Base-by-base conservation (phyloP, 2,113 vertebrate species). In the Dicrurus megarhynchus region DNA sequence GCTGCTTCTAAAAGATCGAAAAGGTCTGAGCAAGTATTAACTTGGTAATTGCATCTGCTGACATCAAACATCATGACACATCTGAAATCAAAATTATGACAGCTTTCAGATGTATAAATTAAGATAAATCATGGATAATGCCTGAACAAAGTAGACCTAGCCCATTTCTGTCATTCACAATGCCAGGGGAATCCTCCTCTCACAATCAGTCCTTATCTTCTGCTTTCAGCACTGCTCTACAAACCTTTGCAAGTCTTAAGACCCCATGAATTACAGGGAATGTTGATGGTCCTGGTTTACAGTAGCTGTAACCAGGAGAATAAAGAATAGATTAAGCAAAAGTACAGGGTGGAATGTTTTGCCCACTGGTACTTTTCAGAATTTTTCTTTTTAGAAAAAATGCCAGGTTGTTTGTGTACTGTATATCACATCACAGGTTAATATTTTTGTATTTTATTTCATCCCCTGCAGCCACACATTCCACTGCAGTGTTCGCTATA, bases 381-480 rank as follows among this genome's bases (percentile, higher is more conserved):
- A 9, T 37, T 69, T 65, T 91, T 75, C 2, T 67, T 81, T 60
- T 57, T 3, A 5, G 17, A 21, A 26, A 33, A 55, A 37, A 17
- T 10, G 57, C 5, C 21, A 35, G 13, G 4, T 35, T 55, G 28
- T 65, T 53, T 91, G 32, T 77, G 52, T 9, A 80, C 41, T 49
- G 33, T 49, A 3, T 61, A 80, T 60, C 89, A 94, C 78, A 90
- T 35, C 49, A 69, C 42, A 80, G 77, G 64, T 81, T 96, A 95
- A 70, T 90, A 91, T n/a, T 75, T 90, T 61, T 64, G 69, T 53
- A 68, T 93, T 91, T 84, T 57, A 94, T 76, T 95, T 86, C 68
- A 76, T 71, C 93, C 95, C 98, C 95, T 82, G 83, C 42, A 96
- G 97, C 90, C 46, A 53, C 74, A 84, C 96, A 98, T 98, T 98